Conservation (phyloP, 2,797 vertebrate species). For the Chelonia mydas region DNA sequence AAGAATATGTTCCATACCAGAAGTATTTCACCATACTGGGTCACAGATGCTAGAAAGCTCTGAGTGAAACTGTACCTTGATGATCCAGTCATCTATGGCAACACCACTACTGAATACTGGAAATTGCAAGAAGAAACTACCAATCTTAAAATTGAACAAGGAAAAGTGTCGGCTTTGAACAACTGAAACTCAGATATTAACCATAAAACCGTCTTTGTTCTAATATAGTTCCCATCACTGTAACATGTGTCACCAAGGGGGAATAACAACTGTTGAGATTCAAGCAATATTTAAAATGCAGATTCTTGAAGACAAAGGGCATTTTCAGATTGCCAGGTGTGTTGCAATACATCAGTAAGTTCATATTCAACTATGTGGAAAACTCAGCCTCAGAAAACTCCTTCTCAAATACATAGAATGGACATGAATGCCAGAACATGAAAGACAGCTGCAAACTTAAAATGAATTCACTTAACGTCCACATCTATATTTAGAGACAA, state of each 20-base stretch:
- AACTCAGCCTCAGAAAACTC: neutral
- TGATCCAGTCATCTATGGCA: neutral
- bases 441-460: neutral
- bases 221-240: neutral
- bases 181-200: neutral
- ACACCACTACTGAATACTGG: neutral
- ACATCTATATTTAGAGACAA: neutral
- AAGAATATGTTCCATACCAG: neutral
- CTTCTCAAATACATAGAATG: neutral
- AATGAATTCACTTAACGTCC: neutral
- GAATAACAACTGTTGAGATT: neutral
- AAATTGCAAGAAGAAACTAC: neutral
- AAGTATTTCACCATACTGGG: neutral
- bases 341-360: neutral
- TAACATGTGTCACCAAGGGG: neutral
- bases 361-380: neutral
- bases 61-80: neutral
- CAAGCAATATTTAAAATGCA: neutral
- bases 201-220: accelerated
- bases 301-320: neutral
- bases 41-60: neutral
- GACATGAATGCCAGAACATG: accelerated
- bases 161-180: neutral
- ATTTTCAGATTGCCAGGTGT: neutral
- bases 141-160: neutral